These are phyloP conservation scores for Trachelus stipa DNA, from an alignment of 2,888 invertebrate genomes.

Conservation along the genomic window DNA sequence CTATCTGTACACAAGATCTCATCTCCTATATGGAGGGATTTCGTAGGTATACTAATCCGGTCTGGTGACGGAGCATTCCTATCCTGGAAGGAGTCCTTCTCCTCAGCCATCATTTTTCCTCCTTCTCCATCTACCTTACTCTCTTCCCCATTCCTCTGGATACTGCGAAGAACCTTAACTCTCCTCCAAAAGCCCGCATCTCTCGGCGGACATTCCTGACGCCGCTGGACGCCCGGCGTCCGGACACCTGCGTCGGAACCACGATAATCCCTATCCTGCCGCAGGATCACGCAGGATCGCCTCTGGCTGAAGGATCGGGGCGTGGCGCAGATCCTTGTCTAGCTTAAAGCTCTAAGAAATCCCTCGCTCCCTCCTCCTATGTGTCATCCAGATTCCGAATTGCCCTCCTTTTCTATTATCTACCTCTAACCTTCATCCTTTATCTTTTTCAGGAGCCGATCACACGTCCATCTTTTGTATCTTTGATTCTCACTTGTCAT, in stretches of 20 bases:
- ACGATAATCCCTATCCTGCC: constrained; percentile 49
- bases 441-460: neutral
- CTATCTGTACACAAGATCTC: constrained; percentile 35
- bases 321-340: constrained; percentile 1
- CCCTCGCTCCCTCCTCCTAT: neutral
- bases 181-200: constrained; percentile 1
- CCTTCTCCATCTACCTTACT: neutral
- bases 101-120: constrained; percentile 15
- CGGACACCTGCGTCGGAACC: constrained; percentile 35
- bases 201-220: constrained; percentile 5
- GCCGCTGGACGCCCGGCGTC: constrained; percentile 7
- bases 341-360: neutral
- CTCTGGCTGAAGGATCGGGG: constrained; percentile 1
- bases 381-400: neutral
- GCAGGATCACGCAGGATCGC: constrained; percentile 32
- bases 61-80: constrained; percentile 19
- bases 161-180: constrained; percentile 1
- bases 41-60: constrained; percentile 4
- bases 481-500: neutral
- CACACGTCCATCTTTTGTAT: neutral
- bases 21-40: constrained; percentile 2
- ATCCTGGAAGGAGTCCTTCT: constrained; percentile 5
- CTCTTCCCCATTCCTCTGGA: constrained; percentile 13
- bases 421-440: neutral
- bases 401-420: neutral